These are phyloP conservation scores for Hycleus cichorii DNA, from an alignment of 1,140 invertebrate genomes.

Conservation along the genomic window DNA sequence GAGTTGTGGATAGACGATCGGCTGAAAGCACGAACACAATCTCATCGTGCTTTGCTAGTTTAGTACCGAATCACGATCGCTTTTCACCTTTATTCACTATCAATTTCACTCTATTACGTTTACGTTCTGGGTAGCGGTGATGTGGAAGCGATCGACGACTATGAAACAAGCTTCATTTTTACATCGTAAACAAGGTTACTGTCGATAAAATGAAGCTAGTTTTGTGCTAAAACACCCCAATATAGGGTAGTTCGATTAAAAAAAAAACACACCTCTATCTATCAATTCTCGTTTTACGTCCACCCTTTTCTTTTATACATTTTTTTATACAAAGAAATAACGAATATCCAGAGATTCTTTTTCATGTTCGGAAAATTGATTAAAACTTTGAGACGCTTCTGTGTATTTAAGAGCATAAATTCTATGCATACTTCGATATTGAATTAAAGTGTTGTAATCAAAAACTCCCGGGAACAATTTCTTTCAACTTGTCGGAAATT, in stretches of 20 bases:
- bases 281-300: too few relatives aligned
- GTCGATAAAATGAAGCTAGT: slow-evolving; percentile 21
- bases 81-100: slow-evolving; percentile 38
- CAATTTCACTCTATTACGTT: slow-evolving; percentile 38
- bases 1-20: neutral
- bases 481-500: slow-evolving; percentile 28
- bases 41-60: slow-evolving; percentile 26
- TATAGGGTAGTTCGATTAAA: too few relatives aligned
- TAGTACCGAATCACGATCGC: slow-evolving; percentile 32
- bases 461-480: slow-evolving; percentile 29
- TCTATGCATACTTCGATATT: slow-evolving; percentile 42
- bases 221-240: too few relatives aligned
- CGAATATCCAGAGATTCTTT: slow-evolving; percentile 29
- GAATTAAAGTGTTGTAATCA: slow-evolving; percentile 41
- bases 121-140: slow-evolving; percentile 17
- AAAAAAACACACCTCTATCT: too few relatives aligned
- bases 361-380: slow-evolving; percentile 39
- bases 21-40: slow-evolving; percentile 23
- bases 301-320: too few relatives aligned
- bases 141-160: slow-evolving; percentile 29
- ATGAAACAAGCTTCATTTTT: slow-evolving; percentile 37
- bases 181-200: slow-evolving; percentile 32
- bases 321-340: neutral
- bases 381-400: slow-evolving; percentile 38
- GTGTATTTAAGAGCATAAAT: slow-evolving; percentile 40